phyloP scores from a whole-genome alignment of 2,888 invertebrate genomes.

The Amblyteles armatorius region DNA sequence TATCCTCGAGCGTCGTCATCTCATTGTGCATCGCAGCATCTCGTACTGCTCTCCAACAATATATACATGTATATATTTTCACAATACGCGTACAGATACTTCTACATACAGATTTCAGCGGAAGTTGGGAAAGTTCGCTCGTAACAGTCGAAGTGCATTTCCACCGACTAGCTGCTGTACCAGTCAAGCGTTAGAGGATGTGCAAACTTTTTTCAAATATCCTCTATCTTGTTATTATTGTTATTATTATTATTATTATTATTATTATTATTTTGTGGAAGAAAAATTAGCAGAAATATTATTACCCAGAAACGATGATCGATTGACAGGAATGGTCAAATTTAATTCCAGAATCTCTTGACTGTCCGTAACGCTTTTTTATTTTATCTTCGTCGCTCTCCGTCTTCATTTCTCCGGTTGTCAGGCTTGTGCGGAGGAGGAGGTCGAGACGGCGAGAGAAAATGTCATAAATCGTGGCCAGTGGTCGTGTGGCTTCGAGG shows the following conservation, averaged over 20 bases:
- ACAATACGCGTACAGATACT: conserved; percentile 1
- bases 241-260: not conserved
- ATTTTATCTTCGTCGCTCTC: conserved; percentile 17
- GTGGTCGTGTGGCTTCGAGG: conserved; percentile 63
- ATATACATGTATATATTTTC: not conserved
- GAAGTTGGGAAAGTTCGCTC: conserved; percentile 47
- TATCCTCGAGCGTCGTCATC: conserved; percentile 42
- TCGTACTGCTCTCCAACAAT: conserved; percentile 20
- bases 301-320: not conserved
- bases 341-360: conserved; percentile 35
- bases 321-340: conserved; percentile 10
- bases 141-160: conserved; percentile 50
- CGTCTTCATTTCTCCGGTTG: conserved; percentile 25
- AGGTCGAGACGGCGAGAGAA: conserved; percentile 20
- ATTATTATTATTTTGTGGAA: not conserved
- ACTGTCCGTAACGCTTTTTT: conserved; percentile 9
- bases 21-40: conserved; percentile 43
- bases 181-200: conserved; percentile 27
- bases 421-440: not conserved
- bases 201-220: conserved; percentile 20
- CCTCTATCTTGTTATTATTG: conserved; percentile 7
- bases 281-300: not conserved
- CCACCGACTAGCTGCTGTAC: conserved; percentile 30
- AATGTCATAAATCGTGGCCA: conserved; percentile 61
- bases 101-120: conserved; percentile 22